A percentile compares a stretch with the other conserved stretches of the same genome.
Evolutionary conservation across 37 sponge, comb jelly and placozoan species (phyloP).

Genomic region (Cliona cf. orientalis): DNA sequence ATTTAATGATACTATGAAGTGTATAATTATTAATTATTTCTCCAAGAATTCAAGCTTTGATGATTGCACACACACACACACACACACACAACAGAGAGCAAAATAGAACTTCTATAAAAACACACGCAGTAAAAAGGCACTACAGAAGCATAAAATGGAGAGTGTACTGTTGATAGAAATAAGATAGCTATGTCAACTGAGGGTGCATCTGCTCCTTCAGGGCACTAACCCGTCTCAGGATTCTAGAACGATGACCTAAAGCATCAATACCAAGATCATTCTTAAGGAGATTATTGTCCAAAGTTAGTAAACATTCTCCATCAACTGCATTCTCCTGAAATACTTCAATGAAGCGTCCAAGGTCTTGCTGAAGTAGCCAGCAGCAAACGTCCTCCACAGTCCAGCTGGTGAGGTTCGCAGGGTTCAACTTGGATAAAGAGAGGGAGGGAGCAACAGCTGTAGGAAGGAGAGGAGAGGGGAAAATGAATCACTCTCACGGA

Average conservation of each 20-base stretch:
- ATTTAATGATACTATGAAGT: too few species aligned
- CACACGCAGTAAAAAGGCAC: too few species aligned
- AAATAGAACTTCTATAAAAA: too few species aligned
- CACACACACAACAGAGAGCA: too few species aligned
- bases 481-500: background rate
- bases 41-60: too few species aligned
- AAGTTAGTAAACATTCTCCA: slow-evolving; percentile 73
- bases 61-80: too few species aligned
- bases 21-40: too few species aligned
- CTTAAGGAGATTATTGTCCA: slow-evolving; percentile 56
- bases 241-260: slow-evolving; percentile 67
- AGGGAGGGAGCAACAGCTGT: slow-evolving; percentile 17
- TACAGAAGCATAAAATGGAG: too few species aligned
- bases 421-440: slow-evolving; percentile 65
- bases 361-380: slow-evolving; percentile 57
- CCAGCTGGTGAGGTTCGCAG: slow-evolving; percentile 79
- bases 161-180: too few species aligned
- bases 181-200: too few species aligned
- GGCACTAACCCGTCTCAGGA: slow-evolving; percentile 43
- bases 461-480: background rate
- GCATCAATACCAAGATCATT: slow-evolving; percentile 64
- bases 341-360: slow-evolving; percentile 60
- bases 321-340: slow-evolving; percentile 68
- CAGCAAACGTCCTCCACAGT: slow-evolving; percentile 59
- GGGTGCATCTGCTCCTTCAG: slow-evolving; percentile 38